Evolutionary conservation across 2,888 invertebrate genomes (phyloP), one percentile per base, ranked within the genome.

Genomic region (Campoletis raptor): DNA sequence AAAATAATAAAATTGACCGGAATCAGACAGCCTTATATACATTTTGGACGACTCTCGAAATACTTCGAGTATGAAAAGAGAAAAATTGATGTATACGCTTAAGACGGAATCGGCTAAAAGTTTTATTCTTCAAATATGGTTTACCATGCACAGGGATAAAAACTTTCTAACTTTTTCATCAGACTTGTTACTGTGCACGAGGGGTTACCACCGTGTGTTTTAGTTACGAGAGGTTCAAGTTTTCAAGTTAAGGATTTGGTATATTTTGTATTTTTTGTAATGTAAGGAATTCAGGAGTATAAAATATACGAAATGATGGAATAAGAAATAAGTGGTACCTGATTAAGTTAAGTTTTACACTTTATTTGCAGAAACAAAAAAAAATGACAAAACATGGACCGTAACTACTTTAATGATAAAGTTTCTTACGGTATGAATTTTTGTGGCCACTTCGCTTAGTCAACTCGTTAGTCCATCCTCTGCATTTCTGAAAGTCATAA

Each of bases 81-180:
- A 21, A 42, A 64, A 67, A 36, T 40, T 42, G 12, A 67, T 67
- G 10, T 67, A 40, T 67, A 67, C 24, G 12, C 21, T 6, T 12
- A 24, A 67, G 21, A 42, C 42, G 42, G 18, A 42, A 67, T 42
- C 42, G 67, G 42, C 21, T 67, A 12, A 24, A 67, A 67, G 67
- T 67, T 67, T 9, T 67, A 67, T 67, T 21, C 42, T 21, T 24
- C 21, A 42, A 67, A 67, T 67, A 67, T 42, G 21, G 42, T 42
- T 67, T 67, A 40, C 67, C n/a, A n/a, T n/a, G n/a, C 21, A 40
- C 40, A 21, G 67, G 21, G 42, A 37, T 12, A 21, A 42, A 21
- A 36, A 67, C 42, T 67, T 42, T 15, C 18, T 37, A 66, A 66
- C 66, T 67, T 69, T 45, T 69, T 45, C 45, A 69, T 40, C 67